Evolutionary conservation across 2,797 vertebrate genomes (phyloP).

Genomic region (Meda fulgida): DNA sequence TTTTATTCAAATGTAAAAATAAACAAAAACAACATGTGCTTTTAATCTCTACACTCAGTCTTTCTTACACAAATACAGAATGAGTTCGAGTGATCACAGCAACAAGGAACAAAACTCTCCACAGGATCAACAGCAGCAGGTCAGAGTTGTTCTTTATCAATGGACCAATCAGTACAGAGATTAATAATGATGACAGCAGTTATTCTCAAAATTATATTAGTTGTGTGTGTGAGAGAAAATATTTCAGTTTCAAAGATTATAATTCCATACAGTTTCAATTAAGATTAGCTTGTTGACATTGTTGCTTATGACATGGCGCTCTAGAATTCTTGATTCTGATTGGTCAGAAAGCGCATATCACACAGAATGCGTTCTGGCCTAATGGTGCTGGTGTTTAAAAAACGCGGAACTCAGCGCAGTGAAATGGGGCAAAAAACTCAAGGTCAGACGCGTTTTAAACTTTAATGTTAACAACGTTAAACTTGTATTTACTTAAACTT

Average conservation of each 20-base stretch:
- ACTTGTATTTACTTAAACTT: neutral
- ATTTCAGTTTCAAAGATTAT: neutral
- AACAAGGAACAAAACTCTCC: neutral
- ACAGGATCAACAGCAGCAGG: slow-evolving; percentile 26
- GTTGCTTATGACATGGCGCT: neutral
- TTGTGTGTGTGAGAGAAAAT: neutral
- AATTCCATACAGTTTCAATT: neutral
- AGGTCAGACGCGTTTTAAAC: neutral
- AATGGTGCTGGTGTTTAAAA: neutral
- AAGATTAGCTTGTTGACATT: neutral
- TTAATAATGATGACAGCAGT: neutral
- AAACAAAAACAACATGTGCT: neutral
- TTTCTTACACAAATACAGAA: slow-evolving; percentile 33
- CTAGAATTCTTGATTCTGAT: neutral
- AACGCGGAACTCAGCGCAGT: neutral
- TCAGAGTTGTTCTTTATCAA: slow-evolving; percentile 28
- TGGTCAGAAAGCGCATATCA: neutral
- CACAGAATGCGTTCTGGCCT: neutral
- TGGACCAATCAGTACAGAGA: neutral
- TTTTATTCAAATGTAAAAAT: neutral
- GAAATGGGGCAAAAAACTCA: neutral
- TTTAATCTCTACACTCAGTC: neutral
- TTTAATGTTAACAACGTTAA: neutral
- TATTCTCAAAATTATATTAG: neutral
- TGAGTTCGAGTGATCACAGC: neutral